These are phyloP conservation scores for Myotis myotis DNA, from an alignment of 2,797 vertebrate genomes.

Conservation along the genomic window DNA sequence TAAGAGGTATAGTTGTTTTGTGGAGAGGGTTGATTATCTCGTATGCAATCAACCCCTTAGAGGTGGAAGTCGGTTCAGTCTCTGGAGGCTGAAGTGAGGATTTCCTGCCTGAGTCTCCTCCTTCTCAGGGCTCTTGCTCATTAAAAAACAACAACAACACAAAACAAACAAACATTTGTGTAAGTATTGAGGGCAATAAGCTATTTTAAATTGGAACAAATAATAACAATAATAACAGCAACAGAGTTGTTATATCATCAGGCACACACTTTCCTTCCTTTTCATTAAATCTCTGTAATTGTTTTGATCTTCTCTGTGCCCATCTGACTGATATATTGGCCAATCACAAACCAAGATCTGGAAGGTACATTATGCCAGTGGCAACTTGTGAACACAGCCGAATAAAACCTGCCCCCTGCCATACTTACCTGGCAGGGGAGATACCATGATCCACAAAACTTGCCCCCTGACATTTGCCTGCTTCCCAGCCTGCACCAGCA, in stretches of 20 bases:
- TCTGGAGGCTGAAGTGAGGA: not conserved
- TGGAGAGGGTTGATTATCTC: not conserved
- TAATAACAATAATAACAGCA: not conserved
- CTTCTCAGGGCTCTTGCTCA: not conserved
- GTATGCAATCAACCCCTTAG: not conserved
- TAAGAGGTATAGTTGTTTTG: not conserved
- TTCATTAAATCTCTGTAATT: not conserved
- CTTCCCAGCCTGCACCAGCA: not conserved
- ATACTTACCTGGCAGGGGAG: not conserved
- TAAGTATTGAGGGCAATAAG: not conserved
- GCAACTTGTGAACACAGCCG: not conserved
- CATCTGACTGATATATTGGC: not conserved
- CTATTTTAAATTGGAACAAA: slow-evolving; percentile 12
- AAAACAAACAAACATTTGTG: not conserved
- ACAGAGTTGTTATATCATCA: not conserved
- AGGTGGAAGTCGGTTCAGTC: not conserved
- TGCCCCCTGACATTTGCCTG: not conserved
- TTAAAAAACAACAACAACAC: not conserved
- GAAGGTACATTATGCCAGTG: not conserved
- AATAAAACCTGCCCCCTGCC: not conserved
- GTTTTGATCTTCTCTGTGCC: not conserved
- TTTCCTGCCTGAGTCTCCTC: not conserved
- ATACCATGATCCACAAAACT: not conserved
- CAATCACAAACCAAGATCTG: not conserved
- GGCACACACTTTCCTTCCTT: not conserved